Evolutionary conservation across 2,113 vertebrate species (phyloP).

Genomic region (Barbus barbus): DNA sequence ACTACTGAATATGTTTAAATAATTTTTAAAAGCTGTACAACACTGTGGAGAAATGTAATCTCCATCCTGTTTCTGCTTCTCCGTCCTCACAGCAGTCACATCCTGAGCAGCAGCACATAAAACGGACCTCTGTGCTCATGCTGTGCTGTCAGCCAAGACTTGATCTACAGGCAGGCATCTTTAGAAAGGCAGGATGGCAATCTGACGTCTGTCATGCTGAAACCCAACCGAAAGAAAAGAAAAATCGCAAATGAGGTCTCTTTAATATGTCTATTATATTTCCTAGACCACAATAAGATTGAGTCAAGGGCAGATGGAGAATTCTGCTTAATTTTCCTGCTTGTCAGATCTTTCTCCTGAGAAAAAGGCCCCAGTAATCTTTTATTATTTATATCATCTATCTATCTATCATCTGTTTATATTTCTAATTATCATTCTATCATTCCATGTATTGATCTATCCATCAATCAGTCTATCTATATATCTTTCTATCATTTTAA

Average conservation of each 20-base stretch:
- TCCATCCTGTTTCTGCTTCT: neutral
- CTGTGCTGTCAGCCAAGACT: neutral
- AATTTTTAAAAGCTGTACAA: too few species aligned
- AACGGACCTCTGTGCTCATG: conserved; percentile 14
- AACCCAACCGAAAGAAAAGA: neutral
- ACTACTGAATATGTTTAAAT: neutral
- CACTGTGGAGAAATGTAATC: neutral
- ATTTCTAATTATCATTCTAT: too few species aligned
- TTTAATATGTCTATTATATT: neutral
- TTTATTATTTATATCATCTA: too few species aligned
- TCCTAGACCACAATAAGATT: neutral
- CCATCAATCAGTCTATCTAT: neutral
- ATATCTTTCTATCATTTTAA: neutral
- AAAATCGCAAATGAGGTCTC: neutral
- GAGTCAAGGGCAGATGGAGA: neutral
- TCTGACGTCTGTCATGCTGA: neutral
- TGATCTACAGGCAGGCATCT: conserved; percentile 22
- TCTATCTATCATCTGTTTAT: too few species aligned
- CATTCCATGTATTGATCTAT: too few species aligned
- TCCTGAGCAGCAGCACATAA: neutral
- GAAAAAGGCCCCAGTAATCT: too few species aligned
- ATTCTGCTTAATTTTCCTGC: neutral
- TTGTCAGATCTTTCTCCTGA: neutral
- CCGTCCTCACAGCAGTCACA: neutral
- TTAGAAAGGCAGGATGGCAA: neutral